phyloP scores from a whole-genome alignment of 2,797 vertebrate species.

The Lithobates sylvaticus region DNA sequence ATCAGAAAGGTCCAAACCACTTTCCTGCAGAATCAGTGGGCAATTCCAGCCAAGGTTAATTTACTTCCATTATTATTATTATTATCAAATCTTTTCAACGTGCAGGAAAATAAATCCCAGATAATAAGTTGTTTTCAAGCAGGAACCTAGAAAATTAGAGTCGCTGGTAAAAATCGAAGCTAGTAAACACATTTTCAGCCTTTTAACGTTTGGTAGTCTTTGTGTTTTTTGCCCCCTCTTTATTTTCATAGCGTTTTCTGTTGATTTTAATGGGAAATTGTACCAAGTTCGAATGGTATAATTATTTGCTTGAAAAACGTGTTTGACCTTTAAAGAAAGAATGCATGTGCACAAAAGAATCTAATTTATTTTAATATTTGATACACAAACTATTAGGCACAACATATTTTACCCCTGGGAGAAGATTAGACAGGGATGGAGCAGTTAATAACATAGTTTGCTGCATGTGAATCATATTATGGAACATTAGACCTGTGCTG shows the following conservation, averaged over 20 bases:
- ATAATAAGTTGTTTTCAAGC: constrained; percentile 13
- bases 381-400: constrained; percentile 56
- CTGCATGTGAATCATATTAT: constrained; percentile 61
- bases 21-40: constrained; percentile 26
- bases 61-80: constrained; percentile 26
- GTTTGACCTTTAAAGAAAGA: constrained; percentile 66
- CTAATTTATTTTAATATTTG: constrained; percentile 69
- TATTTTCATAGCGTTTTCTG: constrained; percentile 40
- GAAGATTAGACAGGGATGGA: constrained; percentile 60
- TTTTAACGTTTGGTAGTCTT: constrained; percentile 60
- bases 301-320: constrained; percentile 67
- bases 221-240: neutral
- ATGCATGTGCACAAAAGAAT: constrained; percentile 57
- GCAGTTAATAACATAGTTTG: constrained; percentile 57
- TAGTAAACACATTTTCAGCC: constrained; percentile 52
- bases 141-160: constrained; percentile 34
- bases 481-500: constrained; percentile 57
- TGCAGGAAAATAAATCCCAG: constrained; percentile 40
- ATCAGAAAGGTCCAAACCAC: constrained; percentile 4
- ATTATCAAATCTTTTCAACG: constrained; percentile 19
- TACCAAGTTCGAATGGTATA: constrained; percentile 58
- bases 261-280: constrained; percentile 50
- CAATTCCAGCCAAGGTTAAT: constrained; percentile 19
- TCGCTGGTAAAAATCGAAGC: constrained; percentile 50
- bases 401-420: constrained; percentile 57